Evolutionary conservation across 1,140 invertebrate genomes (phyloP).

Genomic region (Papilio aristodemus): DNA sequence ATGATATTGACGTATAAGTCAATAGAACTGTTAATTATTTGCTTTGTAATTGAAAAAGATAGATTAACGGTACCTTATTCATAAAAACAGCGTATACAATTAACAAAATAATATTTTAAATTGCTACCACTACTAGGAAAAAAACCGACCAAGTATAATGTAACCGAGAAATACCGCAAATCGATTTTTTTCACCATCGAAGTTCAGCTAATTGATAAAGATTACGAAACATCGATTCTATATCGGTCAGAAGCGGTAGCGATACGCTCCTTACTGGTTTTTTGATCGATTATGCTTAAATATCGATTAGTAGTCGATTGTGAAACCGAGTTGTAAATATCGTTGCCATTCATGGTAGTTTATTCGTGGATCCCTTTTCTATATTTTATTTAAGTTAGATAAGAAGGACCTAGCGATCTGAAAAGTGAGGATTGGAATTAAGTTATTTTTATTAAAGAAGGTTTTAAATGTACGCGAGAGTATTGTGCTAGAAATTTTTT

Average conservation of each 20-base stretch:
- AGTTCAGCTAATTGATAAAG: slow-evolving; percentile 56
- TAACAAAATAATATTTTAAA: slow-evolving; percentile 28
- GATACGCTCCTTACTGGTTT: slow-evolving; percentile 35
- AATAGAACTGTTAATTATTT: not conserved
- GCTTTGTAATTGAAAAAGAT: slow-evolving; percentile 13
- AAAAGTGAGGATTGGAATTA: too few relatives aligned
- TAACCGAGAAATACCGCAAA: slow-evolving; percentile 46
- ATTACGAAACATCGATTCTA: slow-evolving; percentile 48
- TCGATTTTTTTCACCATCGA: slow-evolving; percentile 49
- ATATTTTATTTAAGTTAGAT: too few relatives aligned
- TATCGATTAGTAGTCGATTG: slow-evolving; percentile 13
- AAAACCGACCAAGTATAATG: slow-evolving; percentile 26
- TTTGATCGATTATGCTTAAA: slow-evolving; percentile 37
- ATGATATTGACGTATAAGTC: not conserved
- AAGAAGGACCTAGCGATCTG: too few relatives aligned
- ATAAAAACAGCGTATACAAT: slow-evolving; percentile 24
- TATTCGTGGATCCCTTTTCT: too few relatives aligned
- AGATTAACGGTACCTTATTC: not conserved
- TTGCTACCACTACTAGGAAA: slow-evolving; percentile 39
- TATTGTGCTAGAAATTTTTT: too few relatives aligned
- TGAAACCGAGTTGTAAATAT: not conserved
- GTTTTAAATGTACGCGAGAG: too few relatives aligned
- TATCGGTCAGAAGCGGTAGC: slow-evolving; percentile 42
- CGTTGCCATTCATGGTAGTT: not conserved
- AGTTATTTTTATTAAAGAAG: too few relatives aligned